These are phyloP conservation scores for Capreolus pygargus DNA, from an alignment of 2,113 vertebrate species.

Conservation along the genomic window DNA sequence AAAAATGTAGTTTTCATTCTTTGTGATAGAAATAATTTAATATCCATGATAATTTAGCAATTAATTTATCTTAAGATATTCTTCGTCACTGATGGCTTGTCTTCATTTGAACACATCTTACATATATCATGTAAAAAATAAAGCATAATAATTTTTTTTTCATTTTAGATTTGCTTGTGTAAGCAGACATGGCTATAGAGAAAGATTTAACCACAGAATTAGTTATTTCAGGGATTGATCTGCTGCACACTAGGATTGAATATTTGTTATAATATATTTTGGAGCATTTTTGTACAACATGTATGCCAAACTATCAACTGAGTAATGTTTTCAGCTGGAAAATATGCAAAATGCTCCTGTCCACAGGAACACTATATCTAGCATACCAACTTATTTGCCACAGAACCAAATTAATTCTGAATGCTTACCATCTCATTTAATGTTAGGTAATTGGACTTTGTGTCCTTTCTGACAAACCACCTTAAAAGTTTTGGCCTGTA, in stretches of 20 bases:
- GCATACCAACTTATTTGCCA: constrained; percentile 65
- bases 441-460: constrained; percentile 45
- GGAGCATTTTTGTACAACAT: constrained; percentile 31
- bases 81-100: background rate
- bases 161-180: background rate
- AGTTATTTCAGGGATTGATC: background rate
- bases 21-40: constrained; percentile 31
- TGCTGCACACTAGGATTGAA: constrained; percentile 20
- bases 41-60: background rate
- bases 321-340: constrained; percentile 52
- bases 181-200: constrained; percentile 7
- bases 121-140: background rate
- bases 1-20: constrained; percentile 24
- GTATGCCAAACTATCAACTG: constrained; percentile 43
- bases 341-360: constrained; percentile 63
- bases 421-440: constrained; percentile 29
- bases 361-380: background rate
- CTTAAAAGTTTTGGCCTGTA: constrained; percentile 42
- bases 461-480: constrained; percentile 56
- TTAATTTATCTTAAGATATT: background rate
- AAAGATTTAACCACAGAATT: background rate
- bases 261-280: constrained; percentile 44
- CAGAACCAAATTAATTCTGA: constrained; percentile 72
- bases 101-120: background rate
- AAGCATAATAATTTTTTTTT: background rate